Base-by-base conservation (phyloP, 64 coral and sea anemone genomes). In the Orbicella faveolata region DNA sequence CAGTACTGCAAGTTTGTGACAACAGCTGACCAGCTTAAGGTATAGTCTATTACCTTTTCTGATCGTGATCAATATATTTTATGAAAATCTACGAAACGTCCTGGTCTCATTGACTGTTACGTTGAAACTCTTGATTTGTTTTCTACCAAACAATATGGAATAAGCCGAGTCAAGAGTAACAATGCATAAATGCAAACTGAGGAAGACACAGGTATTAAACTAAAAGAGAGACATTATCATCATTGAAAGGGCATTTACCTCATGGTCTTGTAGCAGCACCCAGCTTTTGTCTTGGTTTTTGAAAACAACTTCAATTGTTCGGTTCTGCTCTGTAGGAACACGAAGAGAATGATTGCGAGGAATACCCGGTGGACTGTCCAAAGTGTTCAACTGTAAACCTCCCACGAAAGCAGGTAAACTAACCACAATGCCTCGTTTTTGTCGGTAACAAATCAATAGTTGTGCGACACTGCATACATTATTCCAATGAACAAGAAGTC, bases 21-120 rank as follows among this genome's bases (percentile, higher is more conserved):
- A 67, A 83, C 80, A 8, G 80, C 61, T 67, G 80, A 83, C 35
- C 19, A 67, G 63, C 18, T 83, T 44, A 66, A 83, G 80, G 80
- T 83, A 82, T 63, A 55, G 13, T 12, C 21, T 52, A 34, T 79
- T 10, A 16, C 0, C 21, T n/a, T 70, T 25, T n/a, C n/a, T n/a
- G n/a, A n/a, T n/a, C n/a, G n/a, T n/a, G n/a, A n/a, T n/a, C n/a
- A n/a, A n/a, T n/a, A n/a, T n/a, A n/a, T n/a, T 25, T 23, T 70
- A 9, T 10, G 6, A n/a, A 70, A 26, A 70, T 30, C 67, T n/a
- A 6, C 8, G 10, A 26, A 26, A 70, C 41, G 41, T 48, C 6
- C 41, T 6, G 6, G 41, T 48, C 6, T 48, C 41, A 5, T n/a
- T n/a, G n/a, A n/a, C n/a, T n/a, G n/a, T n/a, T n/a, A n/a, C n/a